Evolutionary conservation across 2,113 vertebrate species (phyloP).

Genomic region (Otocyon megalotis): DNA sequence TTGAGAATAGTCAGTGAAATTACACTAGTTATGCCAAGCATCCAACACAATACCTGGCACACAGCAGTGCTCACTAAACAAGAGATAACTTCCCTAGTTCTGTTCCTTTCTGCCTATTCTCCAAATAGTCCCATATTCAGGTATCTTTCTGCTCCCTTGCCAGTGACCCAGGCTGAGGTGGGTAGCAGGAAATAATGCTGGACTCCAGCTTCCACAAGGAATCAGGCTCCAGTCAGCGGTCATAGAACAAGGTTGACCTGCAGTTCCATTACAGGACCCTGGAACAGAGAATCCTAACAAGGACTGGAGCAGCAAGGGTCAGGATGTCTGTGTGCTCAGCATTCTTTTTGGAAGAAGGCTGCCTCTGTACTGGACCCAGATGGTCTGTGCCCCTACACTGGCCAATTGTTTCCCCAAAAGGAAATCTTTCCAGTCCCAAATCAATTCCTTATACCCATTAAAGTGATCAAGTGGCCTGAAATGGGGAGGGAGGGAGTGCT

Average conservation of each 20-base stretch:
- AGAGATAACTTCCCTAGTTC: not conserved
- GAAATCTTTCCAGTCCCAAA: slow-evolving; percentile 31
- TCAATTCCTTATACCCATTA: not conserved
- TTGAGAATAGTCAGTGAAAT: not conserved
- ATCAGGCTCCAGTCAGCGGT: not conserved
- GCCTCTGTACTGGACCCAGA: slow-evolving; percentile 66
- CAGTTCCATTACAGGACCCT: not conserved
- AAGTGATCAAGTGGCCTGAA: not conserved
- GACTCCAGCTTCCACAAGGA: not conserved
- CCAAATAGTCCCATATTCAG: not conserved
- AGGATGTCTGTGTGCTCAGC: not conserved
- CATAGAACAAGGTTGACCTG: slow-evolving; percentile 25
- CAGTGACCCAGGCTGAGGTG: not conserved
- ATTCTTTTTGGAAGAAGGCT: slow-evolving; percentile 67
- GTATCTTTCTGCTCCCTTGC: not conserved
- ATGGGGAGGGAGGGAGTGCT: not conserved
- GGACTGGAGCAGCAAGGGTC: not conserved
- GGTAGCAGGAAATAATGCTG: not conserved
- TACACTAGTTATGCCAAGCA: not conserved
- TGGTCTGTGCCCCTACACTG: slow-evolving; percentile 50
- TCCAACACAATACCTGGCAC: not conserved
- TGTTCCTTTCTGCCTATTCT: not conserved
- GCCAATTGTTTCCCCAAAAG: slow-evolving; percentile 61
- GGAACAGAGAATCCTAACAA: slow-evolving; percentile 53
- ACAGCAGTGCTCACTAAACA: not conserved